These are phyloP conservation scores for Clostera curtula DNA, from an alignment of 2,888 invertebrate genomes.

Conservation along the genomic window DNA sequence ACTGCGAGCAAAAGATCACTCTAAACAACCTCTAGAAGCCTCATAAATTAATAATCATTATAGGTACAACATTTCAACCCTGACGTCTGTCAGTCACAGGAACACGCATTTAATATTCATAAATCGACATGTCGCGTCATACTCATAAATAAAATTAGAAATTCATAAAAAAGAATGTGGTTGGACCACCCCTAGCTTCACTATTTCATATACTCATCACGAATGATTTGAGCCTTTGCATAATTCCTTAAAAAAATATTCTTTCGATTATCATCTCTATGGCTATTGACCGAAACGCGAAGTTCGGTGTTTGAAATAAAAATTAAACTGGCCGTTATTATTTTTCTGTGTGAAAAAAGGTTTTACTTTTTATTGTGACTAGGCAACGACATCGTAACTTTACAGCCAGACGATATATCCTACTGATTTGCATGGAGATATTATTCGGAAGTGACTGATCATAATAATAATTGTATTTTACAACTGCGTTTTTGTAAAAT, in stretches of 20 bases:
- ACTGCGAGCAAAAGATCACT: neutral
- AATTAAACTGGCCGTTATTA: constrained; percentile 5
- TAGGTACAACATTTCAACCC: constrained; percentile 13
- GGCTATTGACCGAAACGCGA: constrained; percentile 4
- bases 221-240: constrained; percentile 17
- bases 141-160: constrained; percentile 59
- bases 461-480: constrained; percentile 13
- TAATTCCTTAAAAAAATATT: constrained; percentile 8
- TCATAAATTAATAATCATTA: constrained; percentile 14
- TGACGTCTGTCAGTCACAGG: constrained; percentile 30
- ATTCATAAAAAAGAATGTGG: constrained; percentile 39
- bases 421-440: constrained; percentile 42
- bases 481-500: constrained; percentile 23
- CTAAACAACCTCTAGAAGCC: neutral
- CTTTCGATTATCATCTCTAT: constrained; percentile 12
- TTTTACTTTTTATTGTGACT: constrained; percentile 16
- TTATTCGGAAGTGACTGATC: constrained; percentile 34
- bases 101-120: constrained; percentile 49
- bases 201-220: constrained; percentile 42
- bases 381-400: constrained; percentile 35
- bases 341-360: constrained; percentile 12
- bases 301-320: constrained; percentile 5
- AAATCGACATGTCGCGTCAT: constrained; percentile 46
- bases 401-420: constrained; percentile 23
- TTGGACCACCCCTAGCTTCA: constrained; percentile 49